These are phyloP conservation scores for Zaprionus kolodkinae DNA, from an alignment of 1,140 invertebrate species.

Conservation along the genomic window DNA sequence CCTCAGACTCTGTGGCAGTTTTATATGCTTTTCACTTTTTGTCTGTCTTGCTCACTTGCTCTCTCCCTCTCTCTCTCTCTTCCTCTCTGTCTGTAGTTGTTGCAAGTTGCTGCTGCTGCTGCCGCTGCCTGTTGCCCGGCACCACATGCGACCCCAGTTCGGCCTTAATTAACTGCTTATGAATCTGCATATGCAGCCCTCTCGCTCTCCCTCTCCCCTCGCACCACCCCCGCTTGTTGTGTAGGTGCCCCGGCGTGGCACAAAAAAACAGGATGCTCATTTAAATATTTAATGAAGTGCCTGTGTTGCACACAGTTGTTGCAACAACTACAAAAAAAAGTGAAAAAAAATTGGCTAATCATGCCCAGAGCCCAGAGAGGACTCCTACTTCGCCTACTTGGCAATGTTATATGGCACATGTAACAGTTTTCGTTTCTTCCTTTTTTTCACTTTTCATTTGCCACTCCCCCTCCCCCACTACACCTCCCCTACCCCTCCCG, in stretches of 20 bases:
- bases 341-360: constrained; percentile 59
- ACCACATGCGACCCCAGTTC: constrained; percentile 40
- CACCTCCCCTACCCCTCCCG: background rate
- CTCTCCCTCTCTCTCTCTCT: constrained; percentile 13
- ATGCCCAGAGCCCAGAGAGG: constrained; percentile 40
- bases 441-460: constrained; percentile 17
- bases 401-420: constrained; percentile 48
- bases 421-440: constrained; percentile 56
- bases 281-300: constrained; percentile 83
- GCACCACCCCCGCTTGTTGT: constrained; percentile 35
- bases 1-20: constrained; percentile 28
- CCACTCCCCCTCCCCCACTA: background rate
- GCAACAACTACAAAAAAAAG: constrained; percentile 26
- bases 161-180: constrained; percentile 81
- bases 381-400: background rate
- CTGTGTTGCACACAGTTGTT: constrained; percentile 63
- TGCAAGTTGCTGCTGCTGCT: no score
- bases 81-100: constrained; percentile 25
- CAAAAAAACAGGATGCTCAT: constrained; percentile 74
- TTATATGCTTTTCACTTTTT: constrained; percentile 70
- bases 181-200: constrained; percentile 73
- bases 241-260: constrained; percentile 60
- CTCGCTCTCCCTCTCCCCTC: constrained; percentile 29
- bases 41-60: background rate
- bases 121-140: constrained; percentile 21